Percentiles rank a stretch among this genome's conserved stretches.
These are phyloP conservation scores for Caenorhabditis becei DNA, from an alignment of 2,888 invertebrate species.

Conservation along the genomic window DNA sequence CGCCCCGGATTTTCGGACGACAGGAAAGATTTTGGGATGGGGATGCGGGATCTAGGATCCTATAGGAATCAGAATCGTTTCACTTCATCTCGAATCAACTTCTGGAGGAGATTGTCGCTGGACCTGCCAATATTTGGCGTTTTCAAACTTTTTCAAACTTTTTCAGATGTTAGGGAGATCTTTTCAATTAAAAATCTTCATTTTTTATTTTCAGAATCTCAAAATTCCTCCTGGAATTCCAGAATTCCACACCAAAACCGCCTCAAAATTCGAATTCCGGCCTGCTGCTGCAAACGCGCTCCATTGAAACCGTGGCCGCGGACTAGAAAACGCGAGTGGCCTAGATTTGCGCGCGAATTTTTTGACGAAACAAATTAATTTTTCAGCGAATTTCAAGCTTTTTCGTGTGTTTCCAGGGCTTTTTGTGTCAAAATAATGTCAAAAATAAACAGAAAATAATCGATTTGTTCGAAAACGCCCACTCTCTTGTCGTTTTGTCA, in stretches of 20 bases:
- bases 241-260: no score
- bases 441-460: not conserved
- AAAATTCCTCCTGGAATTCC: no score
- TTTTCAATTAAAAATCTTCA: no score
- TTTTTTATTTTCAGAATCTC: no score
- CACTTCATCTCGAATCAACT: no score
- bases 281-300: constrained; percentile 15
- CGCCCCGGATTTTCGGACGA: constrained; percentile 22
- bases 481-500: not conserved
- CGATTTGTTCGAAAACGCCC: not conserved
- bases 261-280: not conserved
- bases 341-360: constrained; percentile 30
- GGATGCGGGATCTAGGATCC: no score
- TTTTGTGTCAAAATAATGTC: not conserved
- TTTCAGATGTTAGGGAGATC: no score
- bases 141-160: no score
- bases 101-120: no score
- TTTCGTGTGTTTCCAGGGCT: not conserved
- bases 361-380: constrained; percentile 2
- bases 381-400: not conserved
- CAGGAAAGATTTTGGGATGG: constrained; percentile 7
- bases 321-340: constrained; percentile 21
- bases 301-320: constrained; percentile 20
- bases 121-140: no score
- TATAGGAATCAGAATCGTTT: no score